Evolutionary conservation across 2,888 invertebrate genomes (phyloP), one percentile per base, ranked within the genome.

Genomic region (Horisme vitalbata): DNA sequence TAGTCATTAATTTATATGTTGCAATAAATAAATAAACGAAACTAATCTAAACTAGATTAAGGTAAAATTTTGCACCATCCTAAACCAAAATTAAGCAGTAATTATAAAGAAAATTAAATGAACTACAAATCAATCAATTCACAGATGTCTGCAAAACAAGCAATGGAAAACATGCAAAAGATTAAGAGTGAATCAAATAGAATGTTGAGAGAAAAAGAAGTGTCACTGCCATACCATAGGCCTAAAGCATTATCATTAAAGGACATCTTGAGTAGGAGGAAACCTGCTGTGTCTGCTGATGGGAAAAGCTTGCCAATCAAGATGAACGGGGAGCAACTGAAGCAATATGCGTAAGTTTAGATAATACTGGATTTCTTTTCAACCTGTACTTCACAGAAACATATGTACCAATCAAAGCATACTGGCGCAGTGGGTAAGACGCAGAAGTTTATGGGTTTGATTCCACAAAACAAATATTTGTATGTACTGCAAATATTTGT

Each of bases 171-270:
- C 47, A 93, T 94, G 88, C 92, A 93, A 60, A 92, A 94, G 63
- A 95, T 97, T 52, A 93, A 94, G 68, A 95, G 96, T 75, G 96
- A 96, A 79, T 94, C 95, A 0, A 96, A 97, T 75, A 90, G 96
- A 41, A 91, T 96, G 84, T 73, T 95, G 6, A 90, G 97, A 57
- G 95, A 97, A 73, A 93, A 93, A 10, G 85, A 92, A 46, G 90
- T 97, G 6, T 93, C 93, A 26, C 82, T 98, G 23, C 97, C 97
- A 0, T 97, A 97, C 75, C 97, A 97, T 72, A 92, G 93, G 67
- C 96, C 97, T 1, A 95, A 95, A 67, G 93, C 94, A 24, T 90
- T 94, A 41, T 93, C 94, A 0, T 81, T 97, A 0, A 92, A 95
- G 70, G 97, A 97, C 65, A 97, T 97, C 64, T 90, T 96, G 59